Conservation (phyloP, 2,113 vertebrate genomes). For the Gnathonemus echidnorhynchus region DNA sequence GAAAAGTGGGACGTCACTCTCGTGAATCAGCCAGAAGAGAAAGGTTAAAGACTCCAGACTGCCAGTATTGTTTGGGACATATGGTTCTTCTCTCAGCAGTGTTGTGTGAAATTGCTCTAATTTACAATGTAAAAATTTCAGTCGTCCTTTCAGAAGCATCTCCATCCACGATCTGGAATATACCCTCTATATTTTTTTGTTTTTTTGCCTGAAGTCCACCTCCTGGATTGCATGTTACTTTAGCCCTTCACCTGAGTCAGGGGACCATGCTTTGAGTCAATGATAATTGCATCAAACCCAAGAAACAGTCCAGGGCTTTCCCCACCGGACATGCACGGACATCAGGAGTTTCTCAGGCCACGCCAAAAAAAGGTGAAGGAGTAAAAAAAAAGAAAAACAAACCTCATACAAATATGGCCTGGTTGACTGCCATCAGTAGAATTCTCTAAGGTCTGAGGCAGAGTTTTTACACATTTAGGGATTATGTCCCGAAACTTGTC, state of each 20-base stretch:
- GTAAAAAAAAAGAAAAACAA: constrained; percentile 27
- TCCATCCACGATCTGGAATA: constrained; percentile 63
- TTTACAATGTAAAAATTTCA: neutral
- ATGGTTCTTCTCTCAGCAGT: neutral
- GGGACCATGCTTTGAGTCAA: constrained; percentile 63
- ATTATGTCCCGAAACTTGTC: constrained; percentile 10
- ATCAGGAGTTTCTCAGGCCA: neutral
- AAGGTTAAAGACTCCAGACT: neutral
- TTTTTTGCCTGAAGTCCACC: constrained; percentile 47
- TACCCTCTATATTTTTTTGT: constrained; percentile 64
- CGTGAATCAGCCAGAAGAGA: neutral
- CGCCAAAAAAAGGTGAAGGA: constrained; percentile 13
- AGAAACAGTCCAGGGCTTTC: constrained; percentile 50
- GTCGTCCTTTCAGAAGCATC: constrained; percentile 49
- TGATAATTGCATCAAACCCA: constrained; percentile 56
- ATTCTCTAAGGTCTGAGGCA: constrained; percentile 6
- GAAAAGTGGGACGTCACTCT: neutral
- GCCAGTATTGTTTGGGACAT: neutral
- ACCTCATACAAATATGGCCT: neutral
- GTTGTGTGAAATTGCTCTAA: neutral
- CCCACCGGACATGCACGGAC: neutral
- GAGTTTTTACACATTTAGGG: neutral
- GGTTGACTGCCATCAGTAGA: neutral
- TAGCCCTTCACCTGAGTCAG: constrained; percentile 60
- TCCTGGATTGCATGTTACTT: constrained; percentile 64